Evolutionary conservation across 1,140 invertebrate species (phyloP).

Genomic region (Leguminivora glycinivorella): DNA sequence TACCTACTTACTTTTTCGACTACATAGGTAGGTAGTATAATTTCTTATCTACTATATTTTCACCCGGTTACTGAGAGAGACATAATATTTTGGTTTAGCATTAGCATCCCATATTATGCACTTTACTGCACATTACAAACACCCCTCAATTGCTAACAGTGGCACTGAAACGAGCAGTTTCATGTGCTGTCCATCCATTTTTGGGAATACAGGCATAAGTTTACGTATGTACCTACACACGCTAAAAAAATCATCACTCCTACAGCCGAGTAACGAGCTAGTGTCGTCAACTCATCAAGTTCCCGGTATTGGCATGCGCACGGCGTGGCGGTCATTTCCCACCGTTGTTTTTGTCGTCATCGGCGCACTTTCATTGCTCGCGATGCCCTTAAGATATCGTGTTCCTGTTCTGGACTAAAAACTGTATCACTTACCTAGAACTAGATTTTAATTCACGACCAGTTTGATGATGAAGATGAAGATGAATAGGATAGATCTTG

Average conservation of each 20-base stretch:
- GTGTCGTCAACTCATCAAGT: not conserved
- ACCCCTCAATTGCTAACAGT: too few relatives aligned
- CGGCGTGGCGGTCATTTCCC: slow-evolving; percentile 3
- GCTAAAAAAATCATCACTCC: not conserved
- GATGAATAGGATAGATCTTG: not conserved
- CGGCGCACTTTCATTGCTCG: slow-evolving; percentile 20
- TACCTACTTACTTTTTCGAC: too few relatives aligned
- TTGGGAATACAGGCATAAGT: too few relatives aligned
- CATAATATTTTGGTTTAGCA: too few relatives aligned
- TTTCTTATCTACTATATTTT: too few relatives aligned
- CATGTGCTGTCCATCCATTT: too few relatives aligned
- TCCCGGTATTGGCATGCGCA: not conserved
- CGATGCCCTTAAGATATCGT: not conserved
- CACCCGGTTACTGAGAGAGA: too few relatives aligned
- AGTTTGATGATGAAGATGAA: not conserved
- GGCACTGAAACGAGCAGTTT: too few relatives aligned
- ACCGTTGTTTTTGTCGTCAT: slow-evolving; percentile 6
- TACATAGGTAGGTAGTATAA: too few relatives aligned
- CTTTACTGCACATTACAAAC: too few relatives aligned
- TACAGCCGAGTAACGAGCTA: not conserved
- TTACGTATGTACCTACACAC: not conserved
- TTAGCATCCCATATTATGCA: too few relatives aligned
- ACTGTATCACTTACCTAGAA: slow-evolving; percentile 21
- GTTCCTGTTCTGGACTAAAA: not conserved
- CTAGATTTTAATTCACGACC: slow-evolving; percentile 1